Evolutionary conservation across 2,888 invertebrate genomes (phyloP), one percentile per base, ranked within the genome.

Genomic region (Brachyopa scutellaris): DNA sequence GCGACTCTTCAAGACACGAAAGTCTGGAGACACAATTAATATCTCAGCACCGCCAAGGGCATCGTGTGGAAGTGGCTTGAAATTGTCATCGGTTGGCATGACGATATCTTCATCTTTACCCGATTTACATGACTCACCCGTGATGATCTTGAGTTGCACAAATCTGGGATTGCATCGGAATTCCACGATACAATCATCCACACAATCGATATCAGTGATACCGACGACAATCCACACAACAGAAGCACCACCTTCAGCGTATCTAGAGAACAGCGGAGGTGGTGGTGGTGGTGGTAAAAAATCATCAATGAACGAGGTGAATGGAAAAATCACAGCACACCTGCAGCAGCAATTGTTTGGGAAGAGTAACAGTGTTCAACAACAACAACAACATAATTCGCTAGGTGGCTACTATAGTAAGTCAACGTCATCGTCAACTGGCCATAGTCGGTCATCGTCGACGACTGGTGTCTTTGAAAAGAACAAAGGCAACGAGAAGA

Each of bases 1-100:
- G 90, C 90, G 90, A 86, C 88, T 90, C 73, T 90, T 90, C 80
- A 90, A 90, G 86, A 87, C 88, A 78, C 90, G 90, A 86, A 90
- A 90, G 88, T 89, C 90, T 38, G 88, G 88, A 74, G 90, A 90
- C 85, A 89, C 88, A 72, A 88, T 88, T 77, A 87, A 86, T 85
- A 87, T 86, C 74, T 84, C 86, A 69, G 66, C 87, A 47, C 42
- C 64, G 31, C 53, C 83, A 79, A 78, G 74, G 82, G 55, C 86
- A 86, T 31, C 86, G 47, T 57, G 72, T 55, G 84, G 83, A 53
- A 88, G 72, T 72, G 70, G 72, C 38, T 67, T 77, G 17, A 82
- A 82, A 67, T 67, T 77, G 72, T 72, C 82, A 82, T 72, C 82
- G 2, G 57, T 49, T 36, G 74, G 87, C 73, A 86, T 86, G 47